phyloP scores from a whole-genome alignment of 2,113 vertebrate genomes.

The Papio anubis region DNA sequence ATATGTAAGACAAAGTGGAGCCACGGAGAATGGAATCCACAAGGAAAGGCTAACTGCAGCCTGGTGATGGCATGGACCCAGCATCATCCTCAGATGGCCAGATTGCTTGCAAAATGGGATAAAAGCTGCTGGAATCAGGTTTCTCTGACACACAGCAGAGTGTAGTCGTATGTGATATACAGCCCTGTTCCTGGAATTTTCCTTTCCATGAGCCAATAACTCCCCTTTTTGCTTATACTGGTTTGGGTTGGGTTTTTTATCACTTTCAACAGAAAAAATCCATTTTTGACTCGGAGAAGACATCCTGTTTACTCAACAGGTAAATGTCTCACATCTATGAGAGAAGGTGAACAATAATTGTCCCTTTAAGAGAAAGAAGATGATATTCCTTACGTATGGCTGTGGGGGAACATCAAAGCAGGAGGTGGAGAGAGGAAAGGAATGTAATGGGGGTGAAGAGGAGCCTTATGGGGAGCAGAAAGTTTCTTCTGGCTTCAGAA shows the following conservation, averaged over 20 bases:
- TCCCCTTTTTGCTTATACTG: background rate
- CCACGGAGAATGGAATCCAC: background rate
- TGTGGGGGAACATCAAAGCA: background rate
- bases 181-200: background rate
- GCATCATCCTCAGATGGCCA: background rate
- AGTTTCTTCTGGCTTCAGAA: background rate
- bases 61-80: background rate
- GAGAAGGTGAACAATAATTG: rapidly evolving
- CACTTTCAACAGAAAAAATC: background rate
- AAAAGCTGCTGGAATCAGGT: background rate
- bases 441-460: background rate
- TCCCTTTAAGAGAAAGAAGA: background rate
- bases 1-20: background rate
- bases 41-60: background rate
- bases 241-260: background rate
- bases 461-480: background rate
- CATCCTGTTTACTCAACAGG: background rate
- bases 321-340: background rate
- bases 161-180: rapidly evolving
- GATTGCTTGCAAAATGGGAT: background rate
- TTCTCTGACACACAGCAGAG: background rate
- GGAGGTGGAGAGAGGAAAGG: background rate
- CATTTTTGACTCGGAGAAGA: background rate
- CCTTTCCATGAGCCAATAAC: background rate
- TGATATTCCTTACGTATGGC: rapidly evolving